Percentiles rank a stretch among this genome's conserved stretches.
Evolutionary conservation across 2,888 invertebrate genomes (phyloP).

Genomic region (Pyrrhia umbra): DNA sequence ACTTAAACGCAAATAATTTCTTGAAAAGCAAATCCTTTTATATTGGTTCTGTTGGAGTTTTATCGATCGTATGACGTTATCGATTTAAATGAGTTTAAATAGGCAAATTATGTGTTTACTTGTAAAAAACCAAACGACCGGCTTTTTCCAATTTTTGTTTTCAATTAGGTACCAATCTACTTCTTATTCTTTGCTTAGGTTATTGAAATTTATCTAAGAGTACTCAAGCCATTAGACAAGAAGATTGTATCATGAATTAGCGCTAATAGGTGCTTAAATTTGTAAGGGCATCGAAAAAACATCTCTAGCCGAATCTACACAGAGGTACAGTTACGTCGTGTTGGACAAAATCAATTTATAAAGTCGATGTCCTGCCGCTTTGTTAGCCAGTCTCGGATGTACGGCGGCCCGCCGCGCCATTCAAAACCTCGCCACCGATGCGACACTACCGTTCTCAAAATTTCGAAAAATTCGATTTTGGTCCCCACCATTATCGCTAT

Average conservation of each 20-base stretch:
- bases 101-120: not conserved
- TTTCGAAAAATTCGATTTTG: constrained; percentile 80
- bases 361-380: constrained; percentile 88
- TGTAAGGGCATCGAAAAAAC: constrained; percentile 60
- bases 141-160: not conserved
- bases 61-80: not conserved
- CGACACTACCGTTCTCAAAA: constrained; percentile 83
- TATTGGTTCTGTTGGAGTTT: no score
- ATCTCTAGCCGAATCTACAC: constrained; percentile 64
- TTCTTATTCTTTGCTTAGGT: not conserved
- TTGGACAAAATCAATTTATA: constrained; percentile 88
- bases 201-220: constrained; percentile 9
- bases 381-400: constrained; percentile 82
- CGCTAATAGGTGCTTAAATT: constrained; percentile 29
- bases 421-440: constrained; percentile 83
- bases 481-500: constrained; percentile 77
- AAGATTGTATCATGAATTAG: constrained; percentile 25
- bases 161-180: constrained; percentile 5
- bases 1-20: no score
- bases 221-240: constrained; percentile 1
- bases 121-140: not conserved
- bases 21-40: no score
- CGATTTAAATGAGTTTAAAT: not conserved
- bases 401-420: constrained; percentile 81
- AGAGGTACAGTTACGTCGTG: constrained; percentile 82